phyloP scores from a whole-genome alignment of 2,113 vertebrate species.

The Sander vitreus region DNA sequence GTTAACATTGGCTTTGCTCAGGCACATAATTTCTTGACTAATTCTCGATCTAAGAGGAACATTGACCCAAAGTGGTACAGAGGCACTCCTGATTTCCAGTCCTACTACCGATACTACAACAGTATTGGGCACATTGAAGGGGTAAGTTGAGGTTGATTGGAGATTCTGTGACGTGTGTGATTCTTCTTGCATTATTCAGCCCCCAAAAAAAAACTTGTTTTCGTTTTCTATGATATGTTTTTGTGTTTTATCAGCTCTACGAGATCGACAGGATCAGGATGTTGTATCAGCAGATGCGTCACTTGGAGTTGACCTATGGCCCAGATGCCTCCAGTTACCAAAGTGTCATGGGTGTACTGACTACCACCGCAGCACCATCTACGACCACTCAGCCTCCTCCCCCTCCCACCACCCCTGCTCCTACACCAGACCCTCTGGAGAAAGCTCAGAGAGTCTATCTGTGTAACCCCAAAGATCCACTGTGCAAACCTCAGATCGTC shows the following conservation, averaged over 20 bases:
- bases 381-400: slow-evolving; percentile 64
- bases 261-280: slow-evolving; percentile 83
- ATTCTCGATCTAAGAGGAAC: slow-evolving; percentile 70
- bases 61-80: slow-evolving; percentile 78
- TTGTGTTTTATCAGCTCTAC: slow-evolving; percentile 75
- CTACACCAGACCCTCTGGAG: slow-evolving; percentile 67
- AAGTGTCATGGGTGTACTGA: slow-evolving; percentile 67
- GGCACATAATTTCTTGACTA: slow-evolving; percentile 77
- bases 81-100: slow-evolving; percentile 78
- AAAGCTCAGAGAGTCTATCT: slow-evolving; percentile 74
- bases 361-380: slow-evolving; percentile 50
- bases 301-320: slow-evolving; percentile 77
- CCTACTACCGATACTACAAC: slow-evolving; percentile 84
- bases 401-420: slow-evolving; percentile 64
- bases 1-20: slow-evolving; percentile 66
- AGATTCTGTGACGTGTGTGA: not conserved
- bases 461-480: slow-evolving; percentile 78
- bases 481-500: slow-evolving; percentile 80
- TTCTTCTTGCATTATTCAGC: not conserved
- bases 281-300: slow-evolving; percentile 85
- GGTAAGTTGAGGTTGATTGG: slow-evolving; percentile 57
- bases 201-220: not conserved
- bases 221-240: not conserved
- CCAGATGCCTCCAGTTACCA: slow-evolving; percentile 80
- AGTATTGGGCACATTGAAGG: slow-evolving; percentile 84